These are phyloP conservation scores for Novumbra hubbsi DNA, from an alignment of 2,797 vertebrate genomes.

Conservation along the genomic window DNA sequence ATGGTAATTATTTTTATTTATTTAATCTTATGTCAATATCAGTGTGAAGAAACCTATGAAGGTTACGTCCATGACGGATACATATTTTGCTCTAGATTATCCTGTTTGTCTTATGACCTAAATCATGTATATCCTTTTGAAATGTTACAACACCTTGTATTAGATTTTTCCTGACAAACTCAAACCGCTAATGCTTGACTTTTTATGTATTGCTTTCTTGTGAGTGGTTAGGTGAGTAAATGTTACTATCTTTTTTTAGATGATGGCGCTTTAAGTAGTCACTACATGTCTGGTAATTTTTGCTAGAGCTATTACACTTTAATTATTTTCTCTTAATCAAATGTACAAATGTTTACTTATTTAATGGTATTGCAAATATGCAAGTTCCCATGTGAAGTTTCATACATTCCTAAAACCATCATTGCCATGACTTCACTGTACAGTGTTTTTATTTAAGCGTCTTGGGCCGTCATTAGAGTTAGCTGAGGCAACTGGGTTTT, in stretches of 20 bases:
- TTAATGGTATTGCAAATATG: constrained; percentile 41
- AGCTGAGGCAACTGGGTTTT: background rate
- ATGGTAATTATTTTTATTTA: constrained; percentile 45
- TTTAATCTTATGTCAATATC: constrained; percentile 50
- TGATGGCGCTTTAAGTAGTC: constrained; percentile 34
- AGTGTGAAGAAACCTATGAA: constrained; percentile 45
- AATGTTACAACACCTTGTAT: constrained; percentile 41
- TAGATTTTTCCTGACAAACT: constrained; percentile 27
- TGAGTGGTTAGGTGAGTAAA: constrained; percentile 21
- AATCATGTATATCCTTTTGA: constrained; percentile 33
- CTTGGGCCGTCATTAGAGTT: background rate
- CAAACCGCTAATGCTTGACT: background rate
- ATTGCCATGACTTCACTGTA: constrained; percentile 10
- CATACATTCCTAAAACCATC: constrained; percentile 19
- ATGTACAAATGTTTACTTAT: constrained; percentile 59
- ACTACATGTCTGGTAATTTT: constrained; percentile 34
- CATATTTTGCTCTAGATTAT: constrained; percentile 27
- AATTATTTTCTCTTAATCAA: constrained; percentile 19
- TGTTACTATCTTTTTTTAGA: constrained; percentile 38
- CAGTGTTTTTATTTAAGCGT: constrained; percentile 12
- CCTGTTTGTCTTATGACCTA: constrained; percentile 33
- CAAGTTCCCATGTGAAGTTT: constrained; percentile 15
- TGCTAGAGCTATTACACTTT: constrained; percentile 24
- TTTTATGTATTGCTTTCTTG: constrained; percentile 30
- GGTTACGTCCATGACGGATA: constrained; percentile 33